A percentile compares a stretch with the other conserved stretches of the same genome.
Conservation (phyloP, 1,140 invertebrate species). For the Teleogryllus occipitalis region DNA sequence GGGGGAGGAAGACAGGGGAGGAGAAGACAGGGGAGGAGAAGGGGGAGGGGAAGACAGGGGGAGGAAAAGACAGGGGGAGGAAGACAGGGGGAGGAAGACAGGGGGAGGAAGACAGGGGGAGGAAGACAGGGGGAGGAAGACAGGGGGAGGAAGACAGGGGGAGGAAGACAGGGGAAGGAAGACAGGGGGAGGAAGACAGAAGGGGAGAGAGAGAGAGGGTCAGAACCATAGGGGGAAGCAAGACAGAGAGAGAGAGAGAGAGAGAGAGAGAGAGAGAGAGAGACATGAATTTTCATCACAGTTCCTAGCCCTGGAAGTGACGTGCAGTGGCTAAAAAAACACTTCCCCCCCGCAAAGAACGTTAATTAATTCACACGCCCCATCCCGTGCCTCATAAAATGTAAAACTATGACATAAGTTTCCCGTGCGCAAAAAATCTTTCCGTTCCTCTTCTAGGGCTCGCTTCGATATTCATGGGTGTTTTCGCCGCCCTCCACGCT, state of each 20-base stretch:
- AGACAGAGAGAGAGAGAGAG: neutral
- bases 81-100: neutral
- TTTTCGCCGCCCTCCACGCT: neutral
- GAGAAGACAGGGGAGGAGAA: too few species aligned
- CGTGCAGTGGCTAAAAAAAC: neutral
- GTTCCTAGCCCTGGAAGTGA: neutral
- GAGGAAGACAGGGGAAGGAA: too few species aligned
- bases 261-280: neutral
- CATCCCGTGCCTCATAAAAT: neutral
- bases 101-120: neutral
- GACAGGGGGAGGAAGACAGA: too few species aligned
- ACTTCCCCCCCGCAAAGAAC: neutral
- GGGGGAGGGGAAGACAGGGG: too few species aligned
- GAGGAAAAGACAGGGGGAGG: neutral
- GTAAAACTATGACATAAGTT: constrained; percentile 5
- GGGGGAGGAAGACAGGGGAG: neutral
- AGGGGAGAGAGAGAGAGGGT: too few species aligned
- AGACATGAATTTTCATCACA: neutral
- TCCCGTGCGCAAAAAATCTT: neutral
- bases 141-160: too few species aligned
- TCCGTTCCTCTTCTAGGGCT: neutral
- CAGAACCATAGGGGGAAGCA: too few species aligned
- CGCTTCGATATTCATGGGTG: neutral
- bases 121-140: too few species aligned
- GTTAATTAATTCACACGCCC: neutral